Evolutionary conservation across 1,140 invertebrate genomes (phyloP), one percentile per base, ranked within the genome.

Genomic region (Tenebrio molitor): DNA sequence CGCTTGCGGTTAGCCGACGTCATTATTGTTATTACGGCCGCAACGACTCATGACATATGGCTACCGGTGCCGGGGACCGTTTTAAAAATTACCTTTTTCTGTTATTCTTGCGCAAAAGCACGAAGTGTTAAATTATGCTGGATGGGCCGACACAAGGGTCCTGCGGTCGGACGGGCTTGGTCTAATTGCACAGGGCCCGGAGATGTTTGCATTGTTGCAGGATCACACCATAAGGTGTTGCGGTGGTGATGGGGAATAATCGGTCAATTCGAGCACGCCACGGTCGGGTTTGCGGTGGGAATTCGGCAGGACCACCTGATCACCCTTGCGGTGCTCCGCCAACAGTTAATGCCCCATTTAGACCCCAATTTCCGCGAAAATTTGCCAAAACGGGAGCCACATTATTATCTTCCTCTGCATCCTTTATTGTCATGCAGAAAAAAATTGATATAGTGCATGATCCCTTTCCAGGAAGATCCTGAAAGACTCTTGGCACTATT

Each of bases 171-270:
- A n/a, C n/a, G n/a, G n/a, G 7, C 50, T 29, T 15, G 1, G 6
- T 58, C n/a, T 58, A 58, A 58, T 58, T 58, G 29, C 12, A 58
- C 7, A n/a, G 21, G 12, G 50, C 50, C 23, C 19, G n/a, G 12
- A 29, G 50, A 58, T 58, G 23, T 58, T 58, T 58, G 50, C 29
- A 58, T 58, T 58, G 50, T 58, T 58, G 15, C 15, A 58, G 23
- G 29, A 58, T 58, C 50, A 58, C 50, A 58, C 50, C 50, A 58
- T 58, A 58, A 58, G 50, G 50, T 58, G 50, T 58, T 58, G 50
- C 23, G 50, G 50, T 58, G 19, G 29, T 5, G 50, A 25, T 58
- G 50, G 23, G 50, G 23, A 58, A 58, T 58, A 58, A 58, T 58
- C 50, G 23, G 21, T 58, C 50, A 58, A 58, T 58, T 58, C n/a